Percentiles rank a stretch among this genome's conserved stretches.
Evolutionary conservation across 2,797 vertebrate species (phyloP).

Genomic region (Psittacula derbiana): DNA sequence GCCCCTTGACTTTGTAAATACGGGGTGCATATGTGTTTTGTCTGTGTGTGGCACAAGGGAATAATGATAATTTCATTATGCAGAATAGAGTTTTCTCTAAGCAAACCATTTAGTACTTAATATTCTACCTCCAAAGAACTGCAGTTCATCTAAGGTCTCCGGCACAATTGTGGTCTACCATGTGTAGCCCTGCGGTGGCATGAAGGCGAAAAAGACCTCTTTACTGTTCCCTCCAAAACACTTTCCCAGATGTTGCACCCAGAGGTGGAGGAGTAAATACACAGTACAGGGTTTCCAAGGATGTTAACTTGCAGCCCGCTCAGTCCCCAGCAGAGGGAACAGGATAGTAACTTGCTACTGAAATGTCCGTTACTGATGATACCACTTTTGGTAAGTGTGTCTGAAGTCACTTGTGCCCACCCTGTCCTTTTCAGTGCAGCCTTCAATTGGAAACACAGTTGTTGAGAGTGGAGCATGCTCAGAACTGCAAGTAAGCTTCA

Average conservation of each 20-base stretch:
- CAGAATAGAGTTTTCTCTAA: constrained; percentile 46
- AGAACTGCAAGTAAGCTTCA: background rate
- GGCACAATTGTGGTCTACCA: constrained; percentile 30
- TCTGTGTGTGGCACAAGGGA: constrained; percentile 71
- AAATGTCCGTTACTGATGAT: background rate
- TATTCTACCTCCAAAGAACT: constrained; percentile 66
- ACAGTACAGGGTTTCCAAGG: background rate
- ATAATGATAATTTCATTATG: constrained; percentile 72
- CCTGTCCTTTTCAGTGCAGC: background rate
- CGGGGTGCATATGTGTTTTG: constrained; percentile 68
- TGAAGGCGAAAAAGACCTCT: constrained; percentile 18
- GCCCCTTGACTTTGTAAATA: constrained; percentile 69
- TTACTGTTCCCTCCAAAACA: background rate
- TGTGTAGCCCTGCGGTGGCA: constrained; percentile 35
- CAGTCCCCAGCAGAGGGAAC: background rate
- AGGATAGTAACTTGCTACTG: background rate
- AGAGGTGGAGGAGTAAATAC: background rate
- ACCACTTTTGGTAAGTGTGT: background rate
- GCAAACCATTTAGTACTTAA: constrained; percentile 50
- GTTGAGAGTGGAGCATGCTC: background rate
- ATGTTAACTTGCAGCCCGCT: background rate
- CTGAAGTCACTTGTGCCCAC: background rate
- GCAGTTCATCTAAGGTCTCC: constrained; percentile 65
- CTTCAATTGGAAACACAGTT: rapidly evolving
- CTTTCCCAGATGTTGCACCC: constrained; percentile 44